A percentile compares a stretch with the other conserved stretches of the same genome.
phyloP scores from a whole-genome alignment of 2,113 vertebrate genomes.

The Corythornis madagascariensis region DNA sequence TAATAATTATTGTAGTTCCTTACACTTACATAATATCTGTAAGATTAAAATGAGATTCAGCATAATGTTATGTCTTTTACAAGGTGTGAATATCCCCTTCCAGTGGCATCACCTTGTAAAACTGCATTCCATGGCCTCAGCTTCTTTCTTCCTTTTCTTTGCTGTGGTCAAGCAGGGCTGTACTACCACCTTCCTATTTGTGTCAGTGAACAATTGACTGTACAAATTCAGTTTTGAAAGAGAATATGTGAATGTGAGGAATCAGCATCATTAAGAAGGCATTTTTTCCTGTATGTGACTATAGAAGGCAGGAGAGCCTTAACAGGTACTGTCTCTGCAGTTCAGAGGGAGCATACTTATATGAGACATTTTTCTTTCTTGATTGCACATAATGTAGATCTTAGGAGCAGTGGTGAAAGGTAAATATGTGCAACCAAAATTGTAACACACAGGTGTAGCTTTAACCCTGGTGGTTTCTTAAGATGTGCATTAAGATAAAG shows the following conservation, averaged over 20 bases:
- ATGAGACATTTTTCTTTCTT: neutral
- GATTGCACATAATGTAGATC: neutral
- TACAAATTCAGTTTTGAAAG: neutral
- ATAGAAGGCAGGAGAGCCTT: neutral
- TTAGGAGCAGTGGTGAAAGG: neutral
- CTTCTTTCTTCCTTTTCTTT: neutral
- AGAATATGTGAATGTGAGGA: neutral
- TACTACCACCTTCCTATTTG: neutral
- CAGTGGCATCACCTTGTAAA: neutral
- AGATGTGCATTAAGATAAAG: neutral
- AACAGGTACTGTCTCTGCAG: neutral
- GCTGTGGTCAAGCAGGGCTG: neutral
- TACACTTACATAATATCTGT: neutral
- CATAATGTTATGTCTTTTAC: neutral
- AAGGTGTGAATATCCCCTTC: neutral
- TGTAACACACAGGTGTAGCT: neutral
- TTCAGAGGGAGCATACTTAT: neutral
- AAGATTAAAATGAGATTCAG: conserved; percentile 40
- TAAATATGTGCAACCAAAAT: neutral
- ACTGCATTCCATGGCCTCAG: neutral
- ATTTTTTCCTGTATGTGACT: neutral
- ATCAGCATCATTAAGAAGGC: neutral
- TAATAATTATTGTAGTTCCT: conserved; percentile 34
- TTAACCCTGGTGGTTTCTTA: conserved; percentile 21
- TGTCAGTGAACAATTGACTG: neutral